Conservation (phyloP, 2,888 invertebrate species). For the Tachystola acroxantha region DNA sequence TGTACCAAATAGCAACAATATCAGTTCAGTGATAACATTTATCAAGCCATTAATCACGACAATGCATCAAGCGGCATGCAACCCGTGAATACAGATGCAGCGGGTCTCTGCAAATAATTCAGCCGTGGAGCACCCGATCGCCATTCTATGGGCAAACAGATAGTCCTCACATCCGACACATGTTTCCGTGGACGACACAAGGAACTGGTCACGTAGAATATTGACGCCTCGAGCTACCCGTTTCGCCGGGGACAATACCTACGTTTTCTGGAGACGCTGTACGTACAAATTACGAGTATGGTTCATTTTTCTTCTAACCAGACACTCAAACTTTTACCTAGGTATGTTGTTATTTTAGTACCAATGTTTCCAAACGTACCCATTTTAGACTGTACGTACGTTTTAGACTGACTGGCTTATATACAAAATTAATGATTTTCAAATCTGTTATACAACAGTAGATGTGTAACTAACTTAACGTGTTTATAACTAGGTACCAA, state of each 20-base stretch:
- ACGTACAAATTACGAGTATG: constrained; percentile 6
- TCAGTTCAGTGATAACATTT: background rate
- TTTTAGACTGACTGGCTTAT: too few species aligned
- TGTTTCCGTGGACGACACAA: constrained; percentile 68
- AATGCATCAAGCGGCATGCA: constrained; percentile 9
- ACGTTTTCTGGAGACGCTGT: constrained; percentile 4
- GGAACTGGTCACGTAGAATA: constrained; percentile 75
- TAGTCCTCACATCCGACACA: constrained; percentile 75
- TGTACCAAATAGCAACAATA: too few species aligned
- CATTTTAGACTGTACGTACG: too few species aligned
- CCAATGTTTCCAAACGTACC: too few species aligned
- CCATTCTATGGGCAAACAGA: constrained; percentile 71
- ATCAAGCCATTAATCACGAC: constrained; percentile 12
- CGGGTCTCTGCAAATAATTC: constrained; percentile 12
- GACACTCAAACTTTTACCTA: too few species aligned
- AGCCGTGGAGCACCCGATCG: constrained; percentile 47
- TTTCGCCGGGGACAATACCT: constrained; percentile 55
- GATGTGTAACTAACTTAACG: too few species aligned
- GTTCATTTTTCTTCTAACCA: constrained; percentile 12
- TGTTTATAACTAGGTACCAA: too few species aligned
- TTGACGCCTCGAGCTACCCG: constrained; percentile 71
- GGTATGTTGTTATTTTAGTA: too few species aligned
- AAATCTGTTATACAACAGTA: too few species aligned
- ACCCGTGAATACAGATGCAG: constrained; percentile 16
- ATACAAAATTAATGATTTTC: too few species aligned